A percentile compares a stretch with the other conserved stretches of the same genome.
Evolutionary conservation across 64 coral and sea anemone genomes (phyloP).

Genomic region (Porites lutea): DNA sequence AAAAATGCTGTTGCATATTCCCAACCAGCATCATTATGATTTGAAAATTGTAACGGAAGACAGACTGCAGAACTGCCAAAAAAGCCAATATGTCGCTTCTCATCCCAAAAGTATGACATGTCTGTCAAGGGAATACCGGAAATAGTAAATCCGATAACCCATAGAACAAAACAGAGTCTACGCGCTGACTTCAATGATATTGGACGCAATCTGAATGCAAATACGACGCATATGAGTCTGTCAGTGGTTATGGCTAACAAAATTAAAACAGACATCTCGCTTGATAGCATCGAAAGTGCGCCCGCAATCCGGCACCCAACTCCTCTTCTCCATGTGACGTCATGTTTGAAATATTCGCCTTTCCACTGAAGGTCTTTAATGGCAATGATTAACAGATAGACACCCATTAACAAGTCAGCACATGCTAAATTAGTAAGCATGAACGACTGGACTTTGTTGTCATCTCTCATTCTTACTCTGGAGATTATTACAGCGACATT

Average conservation of each 20-base stretch:
- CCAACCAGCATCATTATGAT: slow-evolving; percentile 13
- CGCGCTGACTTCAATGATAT: not conserved
- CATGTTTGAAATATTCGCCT: slow-evolving; percentile 63
- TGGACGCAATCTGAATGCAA: not conserved
- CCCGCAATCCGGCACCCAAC: slow-evolving; percentile 32
- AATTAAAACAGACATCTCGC: slow-evolving; percentile 21
- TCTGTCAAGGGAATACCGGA: slow-evolving; percentile 1
- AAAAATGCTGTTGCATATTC: slow-evolving; percentile 45
- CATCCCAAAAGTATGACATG: not conserved
- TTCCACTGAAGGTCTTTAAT: slow-evolving; percentile 43
- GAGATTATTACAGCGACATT: slow-evolving; percentile 32
- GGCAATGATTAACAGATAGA: slow-evolving; percentile 47
- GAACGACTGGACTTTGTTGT: slow-evolving; percentile 41
- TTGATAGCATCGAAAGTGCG: slow-evolving; percentile 34
- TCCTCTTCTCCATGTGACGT: slow-evolving; percentile 41
- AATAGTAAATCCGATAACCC: not conserved
- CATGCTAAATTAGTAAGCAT: slow-evolving; percentile 51
- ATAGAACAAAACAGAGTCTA: not conserved
- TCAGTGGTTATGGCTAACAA: slow-evolving; percentile 5
- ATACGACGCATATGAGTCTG: slow-evolving; percentile 18
- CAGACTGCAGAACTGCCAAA: slow-evolving; percentile 29
- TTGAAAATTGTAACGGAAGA: slow-evolving; percentile 27
- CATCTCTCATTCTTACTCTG: slow-evolving; percentile 35
- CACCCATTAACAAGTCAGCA: slow-evolving; percentile 57
- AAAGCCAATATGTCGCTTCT: not conserved